These are phyloP conservation scores for Plebejus argus DNA, from an alignment of 2,888 invertebrate genomes.

Conservation along the genomic window DNA sequence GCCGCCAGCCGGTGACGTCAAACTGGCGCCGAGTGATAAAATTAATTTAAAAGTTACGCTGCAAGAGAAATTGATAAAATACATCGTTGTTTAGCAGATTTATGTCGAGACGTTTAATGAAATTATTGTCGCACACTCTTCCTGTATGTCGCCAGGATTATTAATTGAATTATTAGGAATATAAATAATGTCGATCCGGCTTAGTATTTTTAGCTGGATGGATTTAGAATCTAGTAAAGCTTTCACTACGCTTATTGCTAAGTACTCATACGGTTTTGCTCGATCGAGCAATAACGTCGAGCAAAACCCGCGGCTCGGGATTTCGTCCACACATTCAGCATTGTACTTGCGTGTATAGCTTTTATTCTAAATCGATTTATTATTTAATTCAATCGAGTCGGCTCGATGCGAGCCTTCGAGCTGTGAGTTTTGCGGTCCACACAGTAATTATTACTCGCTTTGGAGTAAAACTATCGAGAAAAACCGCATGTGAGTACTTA, in stretches of 20 bases:
- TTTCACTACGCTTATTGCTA: background rate
- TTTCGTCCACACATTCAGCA: too few species aligned
- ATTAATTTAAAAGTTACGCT: conserved; percentile 29
- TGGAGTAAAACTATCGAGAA: too few species aligned
- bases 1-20: conserved; percentile 16
- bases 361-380: too few species aligned
- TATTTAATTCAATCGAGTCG: too few species aligned
- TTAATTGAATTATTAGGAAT: conserved; percentile 10
- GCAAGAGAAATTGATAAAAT: conserved; percentile 24
- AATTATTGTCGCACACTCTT: conserved; percentile 1
- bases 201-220: background rate
- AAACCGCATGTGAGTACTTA: too few species aligned
- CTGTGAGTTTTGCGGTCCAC: too few species aligned
- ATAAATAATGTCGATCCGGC: background rate
- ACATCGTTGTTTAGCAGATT: conserved; percentile 23
- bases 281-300: too few species aligned
- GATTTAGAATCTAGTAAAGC: background rate
- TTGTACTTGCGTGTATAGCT: too few species aligned
- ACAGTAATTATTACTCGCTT: too few species aligned
- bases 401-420: too few species aligned
- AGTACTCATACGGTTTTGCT: too few species aligned
- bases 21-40: conserved; percentile 29
- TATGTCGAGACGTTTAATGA: conserved; percentile 8
- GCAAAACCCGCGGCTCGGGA: too few species aligned
- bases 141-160: conserved; percentile 4